Evolutionary conservation across 2,888 invertebrate species (phyloP).

Genomic region (Xanthia togata): DNA sequence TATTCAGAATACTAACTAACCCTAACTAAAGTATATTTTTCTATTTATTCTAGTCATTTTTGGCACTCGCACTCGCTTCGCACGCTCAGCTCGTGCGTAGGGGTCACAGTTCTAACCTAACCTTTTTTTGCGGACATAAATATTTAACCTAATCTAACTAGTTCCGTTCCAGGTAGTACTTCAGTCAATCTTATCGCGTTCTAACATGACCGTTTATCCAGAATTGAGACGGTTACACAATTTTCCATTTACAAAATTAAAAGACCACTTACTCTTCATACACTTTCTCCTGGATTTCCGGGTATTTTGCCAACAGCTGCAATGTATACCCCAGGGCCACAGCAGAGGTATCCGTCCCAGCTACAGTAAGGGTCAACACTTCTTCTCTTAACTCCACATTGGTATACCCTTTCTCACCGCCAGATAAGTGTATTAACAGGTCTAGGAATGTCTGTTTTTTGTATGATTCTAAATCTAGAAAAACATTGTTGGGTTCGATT

Average conservation of each 20-base stretch:
- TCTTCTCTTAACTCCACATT: conserved; percentile 90
- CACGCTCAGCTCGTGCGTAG: no score
- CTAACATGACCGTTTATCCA: not conserved
- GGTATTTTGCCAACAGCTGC: conserved; percentile 84
- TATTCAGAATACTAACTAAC: no score
- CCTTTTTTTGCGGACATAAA: no score
- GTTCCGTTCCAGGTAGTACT: no score
- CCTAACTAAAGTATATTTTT: no score
- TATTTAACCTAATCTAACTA: no score
- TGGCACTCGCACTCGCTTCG: no score
- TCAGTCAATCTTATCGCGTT: not conserved
- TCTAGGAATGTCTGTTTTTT: conserved; percentile 89
- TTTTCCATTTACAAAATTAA: not conserved
- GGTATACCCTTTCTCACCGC: conserved; percentile 86
- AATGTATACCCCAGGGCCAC: conserved; percentile 84
- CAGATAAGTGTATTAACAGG: conserved; percentile 87
- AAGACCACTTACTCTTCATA: conserved; percentile 82
- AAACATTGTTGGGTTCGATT: not conserved
- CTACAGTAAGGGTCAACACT: conserved; percentile 89
- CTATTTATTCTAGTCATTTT: no score
- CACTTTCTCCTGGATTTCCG: conserved; percentile 85
- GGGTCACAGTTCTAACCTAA: no score
- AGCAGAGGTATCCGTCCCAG: conserved; percentile 90
- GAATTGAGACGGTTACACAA: not conserved
- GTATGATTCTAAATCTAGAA: conserved; percentile 70